Conservation (phyloP, 2,113 vertebrate species). For the Pseudorectes ferrugineus region DNA sequence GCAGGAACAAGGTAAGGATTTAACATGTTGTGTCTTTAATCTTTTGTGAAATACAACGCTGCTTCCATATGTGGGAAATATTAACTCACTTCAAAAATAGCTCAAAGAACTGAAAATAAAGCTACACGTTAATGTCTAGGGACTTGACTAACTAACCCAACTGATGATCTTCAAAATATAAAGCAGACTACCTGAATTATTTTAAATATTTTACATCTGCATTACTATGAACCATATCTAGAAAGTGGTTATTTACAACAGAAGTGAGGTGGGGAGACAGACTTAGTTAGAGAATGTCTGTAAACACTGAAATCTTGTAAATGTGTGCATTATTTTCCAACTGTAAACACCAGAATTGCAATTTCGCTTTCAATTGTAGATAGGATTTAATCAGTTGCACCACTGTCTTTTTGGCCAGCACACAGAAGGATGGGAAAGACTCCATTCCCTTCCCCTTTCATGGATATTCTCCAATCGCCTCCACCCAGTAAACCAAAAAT, state of each 20-base stretch:
- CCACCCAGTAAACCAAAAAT: neutral
- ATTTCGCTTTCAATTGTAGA: neutral
- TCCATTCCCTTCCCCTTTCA: neutral
- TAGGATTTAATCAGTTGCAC: neutral
- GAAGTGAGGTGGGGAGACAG: neutral
- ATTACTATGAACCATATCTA: neutral
- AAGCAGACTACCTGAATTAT: neutral
- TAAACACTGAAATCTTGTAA: neutral
- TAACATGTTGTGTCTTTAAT: neutral
- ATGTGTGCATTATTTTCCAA: neutral
- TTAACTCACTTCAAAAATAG: neutral
- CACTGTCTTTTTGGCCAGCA: neutral
- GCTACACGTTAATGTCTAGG: neutral
- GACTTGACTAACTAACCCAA: neutral
- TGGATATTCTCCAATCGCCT: neutral
- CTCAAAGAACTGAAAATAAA: neutral
- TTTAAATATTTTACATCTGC: neutral
- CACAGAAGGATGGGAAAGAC: neutral
- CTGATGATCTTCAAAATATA: neutral
- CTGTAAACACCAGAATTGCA: accelerated
- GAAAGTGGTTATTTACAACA: neutral
- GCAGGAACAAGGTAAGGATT: neutral
- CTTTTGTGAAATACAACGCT: neutral
- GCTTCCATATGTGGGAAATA: neutral
- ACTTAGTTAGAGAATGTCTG: neutral